Evolutionary conservation across 2,888 invertebrate species (phyloP).

Genomic region (Ennomos quercinarius): DNA sequence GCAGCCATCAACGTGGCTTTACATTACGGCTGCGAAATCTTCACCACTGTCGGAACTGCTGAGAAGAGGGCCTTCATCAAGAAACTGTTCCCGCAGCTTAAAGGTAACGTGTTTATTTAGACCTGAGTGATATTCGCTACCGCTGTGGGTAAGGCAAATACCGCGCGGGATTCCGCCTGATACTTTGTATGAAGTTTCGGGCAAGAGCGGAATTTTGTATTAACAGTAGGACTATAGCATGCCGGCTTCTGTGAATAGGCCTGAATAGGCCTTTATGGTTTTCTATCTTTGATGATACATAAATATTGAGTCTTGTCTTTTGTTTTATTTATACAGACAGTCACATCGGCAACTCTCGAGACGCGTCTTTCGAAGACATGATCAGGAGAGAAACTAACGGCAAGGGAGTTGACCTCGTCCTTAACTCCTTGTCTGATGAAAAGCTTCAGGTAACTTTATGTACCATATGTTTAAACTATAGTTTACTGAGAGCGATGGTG

Average conservation of each 20-base stretch:
- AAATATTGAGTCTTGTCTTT: too few species aligned
- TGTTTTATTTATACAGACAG: conserved; percentile 60
- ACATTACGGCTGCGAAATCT: conserved; percentile 94
- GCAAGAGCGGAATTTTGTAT: too few species aligned
- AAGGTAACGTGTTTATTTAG: conserved; percentile 78
- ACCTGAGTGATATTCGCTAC: too few species aligned
- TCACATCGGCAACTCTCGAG: conserved; percentile 95
- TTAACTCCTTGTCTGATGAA: conserved; percentile 97
- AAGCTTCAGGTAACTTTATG: conserved; percentile 87
- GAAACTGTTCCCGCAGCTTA: conserved; percentile 92
- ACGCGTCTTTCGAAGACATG: conserved; percentile 94
- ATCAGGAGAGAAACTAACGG: conserved; percentile 92
- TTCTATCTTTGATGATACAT: too few species aligned
- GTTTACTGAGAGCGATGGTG: too few species aligned
- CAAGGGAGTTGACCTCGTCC: conserved; percentile 94
- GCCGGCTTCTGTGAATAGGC: too few species aligned
- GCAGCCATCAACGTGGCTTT: conserved; percentile 98
- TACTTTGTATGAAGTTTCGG: too few species aligned
- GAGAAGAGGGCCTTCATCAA: conserved; percentile 96
- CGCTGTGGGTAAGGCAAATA: too few species aligned
- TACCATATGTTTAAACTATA: too few species aligned
- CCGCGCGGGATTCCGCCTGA: too few species aligned
- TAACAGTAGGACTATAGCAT: too few species aligned
- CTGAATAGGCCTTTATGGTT: too few species aligned
- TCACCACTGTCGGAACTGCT: conserved; percentile 96